Evolutionary conservation across 2,888 invertebrate species (phyloP).

Genomic region (Drosophila buzzatii): DNA sequence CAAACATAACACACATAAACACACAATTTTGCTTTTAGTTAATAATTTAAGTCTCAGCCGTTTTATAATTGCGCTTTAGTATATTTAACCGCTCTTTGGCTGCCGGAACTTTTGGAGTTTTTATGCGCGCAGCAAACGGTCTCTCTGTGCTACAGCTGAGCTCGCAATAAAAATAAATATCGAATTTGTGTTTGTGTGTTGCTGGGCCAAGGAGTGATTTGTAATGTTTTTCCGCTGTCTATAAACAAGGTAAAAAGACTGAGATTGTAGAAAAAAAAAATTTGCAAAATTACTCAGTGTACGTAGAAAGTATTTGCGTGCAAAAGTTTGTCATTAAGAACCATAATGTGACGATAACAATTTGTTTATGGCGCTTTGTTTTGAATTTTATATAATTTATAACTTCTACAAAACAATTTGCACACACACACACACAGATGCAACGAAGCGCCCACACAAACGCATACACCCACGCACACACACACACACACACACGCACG

Average conservation of each 20-base stretch:
- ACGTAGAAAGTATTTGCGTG: background rate
- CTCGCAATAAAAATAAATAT: constrained; percentile 55
- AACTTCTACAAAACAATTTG: constrained; percentile 18
- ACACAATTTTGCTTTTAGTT: background rate
- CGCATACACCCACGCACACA: constrained; percentile 9
- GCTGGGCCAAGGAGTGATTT: constrained; percentile 28
- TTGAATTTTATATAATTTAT: constrained; percentile 46
- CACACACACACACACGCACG: constrained; percentile 4
- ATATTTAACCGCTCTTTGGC: background rate
- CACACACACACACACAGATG: background rate
- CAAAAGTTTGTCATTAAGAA: background rate
- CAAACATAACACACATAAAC: too few relatives aligned
- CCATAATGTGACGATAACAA: background rate
- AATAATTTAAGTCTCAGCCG: background rate
- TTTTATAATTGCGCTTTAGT: background rate
- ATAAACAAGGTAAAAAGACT: constrained; percentile 39
- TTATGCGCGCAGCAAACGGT: background rate
- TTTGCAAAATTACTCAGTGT: background rate
- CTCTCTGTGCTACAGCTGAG: constrained; percentile 47
- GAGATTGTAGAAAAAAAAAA: background rate
- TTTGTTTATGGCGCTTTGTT: constrained; percentile 24
- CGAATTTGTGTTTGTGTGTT: constrained; percentile 52
- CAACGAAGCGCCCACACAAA: background rate
- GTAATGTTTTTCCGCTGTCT: constrained; percentile 35
- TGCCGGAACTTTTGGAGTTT: background rate